Evolutionary conservation across 2,113 vertebrate species (phyloP).

Genomic region (Phalacrocorax aristotelis): DNA sequence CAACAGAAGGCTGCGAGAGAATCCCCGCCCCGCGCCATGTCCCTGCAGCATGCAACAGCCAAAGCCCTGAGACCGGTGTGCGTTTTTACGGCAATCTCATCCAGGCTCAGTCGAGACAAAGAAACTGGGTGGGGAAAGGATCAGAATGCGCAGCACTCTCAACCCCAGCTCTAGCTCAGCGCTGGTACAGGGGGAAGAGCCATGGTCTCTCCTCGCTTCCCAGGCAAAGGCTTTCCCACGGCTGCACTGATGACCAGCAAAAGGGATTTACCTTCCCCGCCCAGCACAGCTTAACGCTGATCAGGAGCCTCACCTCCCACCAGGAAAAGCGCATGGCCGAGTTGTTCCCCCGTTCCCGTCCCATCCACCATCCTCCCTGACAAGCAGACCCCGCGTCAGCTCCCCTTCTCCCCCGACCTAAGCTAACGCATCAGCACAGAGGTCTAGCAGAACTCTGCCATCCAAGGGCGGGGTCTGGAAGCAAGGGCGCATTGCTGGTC

Average conservation of each 20-base stretch:
- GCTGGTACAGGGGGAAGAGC: neutral
- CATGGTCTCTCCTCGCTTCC: neutral
- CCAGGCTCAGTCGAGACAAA: constrained; percentile 1
- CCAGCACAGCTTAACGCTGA: neutral
- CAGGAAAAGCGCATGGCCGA: rapidly evolving
- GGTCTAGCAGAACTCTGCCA: too few species aligned
- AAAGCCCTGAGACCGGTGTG: neutral
- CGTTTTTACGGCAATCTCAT: neutral
- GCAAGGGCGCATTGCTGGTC: neutral
- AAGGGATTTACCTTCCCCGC: rapidly evolving
- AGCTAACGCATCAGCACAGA: rapidly evolving
- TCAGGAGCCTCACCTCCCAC: rapidly evolving
- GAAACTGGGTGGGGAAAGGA: constrained; percentile 28
- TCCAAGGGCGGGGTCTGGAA: neutral
- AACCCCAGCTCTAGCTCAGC: neutral
- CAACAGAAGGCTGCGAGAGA: neutral
- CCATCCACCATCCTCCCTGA: neutral
- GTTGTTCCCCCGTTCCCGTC: neutral
- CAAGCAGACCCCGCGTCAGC: neutral
- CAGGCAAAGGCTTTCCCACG: neutral
- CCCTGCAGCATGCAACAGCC: neutral
- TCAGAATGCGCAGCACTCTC: neutral
- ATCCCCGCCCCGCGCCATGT: neutral
- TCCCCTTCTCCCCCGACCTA: neutral
- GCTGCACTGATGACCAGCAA: rapidly evolving